Base-by-base conservation (phyloP, 2,888 invertebrate species). In the Frankliniella intonsa region DNA sequence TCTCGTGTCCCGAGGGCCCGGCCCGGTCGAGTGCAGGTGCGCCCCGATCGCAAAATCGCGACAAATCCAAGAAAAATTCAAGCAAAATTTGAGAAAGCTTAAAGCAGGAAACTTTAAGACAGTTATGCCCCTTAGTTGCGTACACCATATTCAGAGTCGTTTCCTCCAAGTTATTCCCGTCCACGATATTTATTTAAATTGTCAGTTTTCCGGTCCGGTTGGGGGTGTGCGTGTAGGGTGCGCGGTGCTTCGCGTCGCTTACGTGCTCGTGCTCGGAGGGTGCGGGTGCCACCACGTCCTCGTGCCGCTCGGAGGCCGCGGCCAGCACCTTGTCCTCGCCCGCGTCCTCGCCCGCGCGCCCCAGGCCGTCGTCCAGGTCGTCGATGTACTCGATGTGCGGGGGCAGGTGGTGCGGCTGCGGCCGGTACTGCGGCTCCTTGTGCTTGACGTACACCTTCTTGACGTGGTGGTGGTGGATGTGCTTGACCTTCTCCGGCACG, bases 391-490 rank as follows among this genome's bases (percentile, higher is more conserved):
- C 69, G 69, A 76, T 25, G 69, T 62, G 62, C 55, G 69, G 69
- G 38, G 38, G 38, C 38, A 38, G 38, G 38, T 38, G 38, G 38
- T 38, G 38, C 38, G 38, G 38, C 38, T 38, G 38, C 38, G 38
- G 38, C 38, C 38, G 38, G 38, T 38, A 38, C 81, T 38, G 80
- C 81, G 14, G 83, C 82, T 0, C 84, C 65, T 83, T 69, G n/a
- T 83, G 85, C 81, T 85, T 84, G 22, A 86, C 83, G 81, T 85
- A 85, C 14, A 86, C 84, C 79, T 85, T 85, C 83, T 86, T 85
- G 81, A 85, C 85, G 82, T 85, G 85, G 65, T 86, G 85, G 81
- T 86, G 86, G 81, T 86, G 85, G 27, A 86, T 84, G 83, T 86
- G 86, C 83, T 86, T 86, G 49, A 86, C 85, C 50, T 85, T 84